Base-by-base conservation (phyloP, 2,113 vertebrate species). In the Pluvianellus socialis region DNA sequence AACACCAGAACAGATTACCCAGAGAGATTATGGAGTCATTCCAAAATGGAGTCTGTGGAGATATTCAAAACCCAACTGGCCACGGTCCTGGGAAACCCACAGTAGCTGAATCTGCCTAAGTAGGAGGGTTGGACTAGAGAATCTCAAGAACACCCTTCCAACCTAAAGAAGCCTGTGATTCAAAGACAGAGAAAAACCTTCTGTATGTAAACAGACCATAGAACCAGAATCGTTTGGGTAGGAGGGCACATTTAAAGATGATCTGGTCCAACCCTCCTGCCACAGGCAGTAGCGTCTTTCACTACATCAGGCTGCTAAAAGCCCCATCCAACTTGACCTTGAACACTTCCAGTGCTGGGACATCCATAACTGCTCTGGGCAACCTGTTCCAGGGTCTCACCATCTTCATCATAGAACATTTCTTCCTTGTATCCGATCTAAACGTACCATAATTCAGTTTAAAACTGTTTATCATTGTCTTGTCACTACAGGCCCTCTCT, bases 111-210 rank as follows among this genome's bases (percentile, higher is more conserved):
- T 7, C 20, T 28, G 28, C 15, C 23, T 45, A 9, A 52, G 9
- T 8, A 30, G 3, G 3, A 6, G 4, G 7, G 4, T 3, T 47
- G 11, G 28, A 62, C 47, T 75, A 55, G 0, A 24, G 24, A 73
- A 53, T 56, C 32, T 63, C 76, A 70, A 33, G 10, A 75, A 90
- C 15, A 44, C 6, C 7, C 50, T 47, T 71, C 38, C n/a, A 59
- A 40, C 22, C 17, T n/a, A 38, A 53, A 27, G 32, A 5, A 35
- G 30, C 6, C n/a, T 44, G 35, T n/a, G 28, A 77, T 19, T 73
- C 40, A 45, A 65, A 66, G 14, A 45, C 28, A 74, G 13, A 72
- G 30, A 42, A 83, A 83, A 55, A 61, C 14, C 5, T 59, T 40
- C 28, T 30, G 9, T 42, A 66, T 13, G 10, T 53, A 84, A 35